Evolutionary conservation across 2,113 vertebrate genomes (phyloP).

Genomic region (Ptyas mucosa): DNA sequence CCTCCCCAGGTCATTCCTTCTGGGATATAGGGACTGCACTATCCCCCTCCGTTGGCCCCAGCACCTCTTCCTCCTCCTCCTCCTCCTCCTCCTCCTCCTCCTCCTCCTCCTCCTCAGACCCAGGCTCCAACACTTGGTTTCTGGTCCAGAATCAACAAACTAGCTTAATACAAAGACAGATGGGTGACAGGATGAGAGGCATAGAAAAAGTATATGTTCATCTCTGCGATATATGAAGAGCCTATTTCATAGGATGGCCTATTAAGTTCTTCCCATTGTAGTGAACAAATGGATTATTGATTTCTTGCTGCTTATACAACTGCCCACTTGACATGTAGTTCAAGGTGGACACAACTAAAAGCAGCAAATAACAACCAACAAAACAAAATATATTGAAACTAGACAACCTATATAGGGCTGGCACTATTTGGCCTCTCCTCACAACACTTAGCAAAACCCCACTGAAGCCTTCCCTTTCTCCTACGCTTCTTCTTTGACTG

Average conservation of each 20-base stretch:
- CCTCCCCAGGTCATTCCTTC: no score
- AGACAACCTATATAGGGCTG: background rate
- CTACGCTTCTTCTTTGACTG: background rate
- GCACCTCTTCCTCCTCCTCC: no score
- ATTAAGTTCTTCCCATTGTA: background rate
- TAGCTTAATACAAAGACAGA: background rate
- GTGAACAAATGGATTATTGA: background rate
- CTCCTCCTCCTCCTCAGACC: no score
- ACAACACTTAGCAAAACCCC: background rate
- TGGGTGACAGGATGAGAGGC: background rate
- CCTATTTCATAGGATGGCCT: background rate
- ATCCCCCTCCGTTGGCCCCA: no score
- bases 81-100: no score
- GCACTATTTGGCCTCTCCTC: background rate
- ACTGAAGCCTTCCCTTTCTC: background rate
- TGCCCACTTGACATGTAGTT: background rate
- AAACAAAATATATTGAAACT: background rate
- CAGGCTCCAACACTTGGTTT: background rate
- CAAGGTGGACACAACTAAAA: background rate
- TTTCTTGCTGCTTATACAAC: background rate
- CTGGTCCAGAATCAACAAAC: background rate
- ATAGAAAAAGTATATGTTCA: background rate
- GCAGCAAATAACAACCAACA: background rate
- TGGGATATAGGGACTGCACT: no score
- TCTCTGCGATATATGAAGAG: background rate